Evolutionary conservation across 1,140 invertebrate genomes (phyloP), one percentile per base, ranked within the genome.

Genomic region (Chelonus insularis): DNA sequence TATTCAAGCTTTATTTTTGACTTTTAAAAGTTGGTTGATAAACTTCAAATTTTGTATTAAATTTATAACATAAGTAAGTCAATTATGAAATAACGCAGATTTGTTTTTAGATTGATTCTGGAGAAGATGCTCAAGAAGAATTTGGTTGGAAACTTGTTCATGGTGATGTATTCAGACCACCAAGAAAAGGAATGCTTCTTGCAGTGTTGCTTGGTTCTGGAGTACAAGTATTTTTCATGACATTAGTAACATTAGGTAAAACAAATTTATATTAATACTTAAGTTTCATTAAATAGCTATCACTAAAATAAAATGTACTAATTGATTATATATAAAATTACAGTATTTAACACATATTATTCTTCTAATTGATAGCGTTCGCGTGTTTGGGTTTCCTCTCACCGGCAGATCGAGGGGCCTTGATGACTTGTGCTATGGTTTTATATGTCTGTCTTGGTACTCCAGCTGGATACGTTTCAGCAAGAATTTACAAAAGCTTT

Each of bases 141-240:
- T 99, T 98, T 84, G 97, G 97, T 16, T 99, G 97, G 97, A 99
- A 99, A 83, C 82, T 99, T 37, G 94, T 97, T 1, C 95, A 97
- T 74, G 95, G 95, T 9, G 95, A 97, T 81, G 94, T 97, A 0
- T 97, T 97, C 79, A 81, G 95, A 29, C 94, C 97, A 3, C 97
- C 97, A n/a, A 85, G 94, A 11, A 94, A 97, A 73, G 95, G 96
- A 60, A 98, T 99, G 95, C 73, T 99, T 4, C 82, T 99, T 5
- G 93, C 96, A 0, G 95, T 99, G 0, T 88, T 99, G 65, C 86
- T 98, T 32, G 97, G 97, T 11, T 95, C 92, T 59, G 97, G 97
- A 29, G 86, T 94, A 57, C 97, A 99, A 87, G 93, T 99, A 14
- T 81, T 84, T 48, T 80, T 73, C 50, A 85, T 85, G 84, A 89